Base-by-base conservation (phyloP, 2,888 invertebrate species). In the Caenorhabditis becei region DNA sequence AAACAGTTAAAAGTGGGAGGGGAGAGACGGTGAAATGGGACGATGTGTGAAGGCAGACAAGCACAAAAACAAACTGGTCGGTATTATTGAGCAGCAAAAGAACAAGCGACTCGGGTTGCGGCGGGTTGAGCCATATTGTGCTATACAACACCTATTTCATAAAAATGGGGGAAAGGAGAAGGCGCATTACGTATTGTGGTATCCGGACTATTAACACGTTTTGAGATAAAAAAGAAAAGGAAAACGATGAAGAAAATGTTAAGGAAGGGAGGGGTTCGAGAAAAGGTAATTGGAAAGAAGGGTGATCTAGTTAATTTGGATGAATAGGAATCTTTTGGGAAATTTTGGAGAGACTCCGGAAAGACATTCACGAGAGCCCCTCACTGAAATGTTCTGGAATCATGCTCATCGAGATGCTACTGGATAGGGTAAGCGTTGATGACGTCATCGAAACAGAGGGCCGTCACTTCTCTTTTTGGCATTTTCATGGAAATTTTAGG, bases 121-220 rank as follows among this genome's bases (percentile, higher is more conserved):
- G 59, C 53, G 59, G 54, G 23, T 63, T 69, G 70, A 58, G 69
- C 61, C 61, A 77, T 77, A 69, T 70, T 70, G 77, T 69, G 70
- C 77, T 58, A 53, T 63, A 28, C 37, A 66, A 61, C 70, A 66
- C 65, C 63, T 69, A 41, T 69, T 63, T 59, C 41, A 59, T 59
- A 66, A 56, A 66, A 63, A 66, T 32, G 7, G 41, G 47, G 41
- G 61, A 51, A 62, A 79, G 56, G 26, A 78, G 65, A 80, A 80
- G 80, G 75, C 80, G 74, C 72, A 67, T 80, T 69, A 61, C 61
- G 56, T 74, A 65, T 58, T 63, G 56, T 63, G 69, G 62, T 80
- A 80, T 80, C 80, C 80, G 80, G 75, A 79, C 79, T 79, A 79
- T 79, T 69, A 74, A 79, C 79, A 79, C 79, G 79, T 79, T 79